phyloP scores from a whole-genome alignment of 2,888 invertebrate genomes.

The Dasypogon diadema region DNA sequence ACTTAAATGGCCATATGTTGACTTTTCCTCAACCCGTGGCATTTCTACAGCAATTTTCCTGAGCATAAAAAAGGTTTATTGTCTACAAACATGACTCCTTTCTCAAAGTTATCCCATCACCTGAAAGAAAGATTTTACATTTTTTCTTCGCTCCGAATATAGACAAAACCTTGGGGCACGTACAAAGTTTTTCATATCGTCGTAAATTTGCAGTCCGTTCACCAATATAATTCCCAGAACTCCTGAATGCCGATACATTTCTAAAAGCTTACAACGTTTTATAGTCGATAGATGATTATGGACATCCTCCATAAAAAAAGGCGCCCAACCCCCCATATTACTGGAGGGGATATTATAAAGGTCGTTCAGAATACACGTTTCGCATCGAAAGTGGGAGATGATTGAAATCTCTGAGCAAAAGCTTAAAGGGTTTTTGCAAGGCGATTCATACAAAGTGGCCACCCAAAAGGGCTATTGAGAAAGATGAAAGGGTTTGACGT shows the following conservation, averaged over 20 bases:
- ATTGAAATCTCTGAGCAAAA: background rate
- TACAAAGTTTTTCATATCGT: conserved; percentile 1
- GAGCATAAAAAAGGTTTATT: background rate
- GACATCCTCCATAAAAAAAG: background rate
- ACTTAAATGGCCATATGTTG: background rate
- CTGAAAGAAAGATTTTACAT: background rate
- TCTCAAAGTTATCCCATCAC: background rate
- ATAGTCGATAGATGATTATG: conserved; percentile 1
- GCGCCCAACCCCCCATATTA: background rate
- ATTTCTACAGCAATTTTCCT: background rate
- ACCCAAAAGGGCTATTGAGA: background rate
- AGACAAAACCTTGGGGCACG: background rate
- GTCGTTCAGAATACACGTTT: background rate
- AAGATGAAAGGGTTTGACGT: background rate
- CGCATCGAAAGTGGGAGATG: background rate
- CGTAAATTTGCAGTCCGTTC: background rate
- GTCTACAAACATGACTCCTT: background rate
- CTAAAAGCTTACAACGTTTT: background rate
- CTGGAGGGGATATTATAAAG: background rate
- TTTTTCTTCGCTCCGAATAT: background rate
- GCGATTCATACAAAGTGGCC: background rate
- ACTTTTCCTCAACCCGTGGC: background rate
- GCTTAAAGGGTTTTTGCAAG: background rate
- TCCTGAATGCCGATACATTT: background rate
- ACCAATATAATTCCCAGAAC: background rate